A percentile compares a stretch with the other conserved stretches of the same genome.
Conservation (phyloP, 2,113 vertebrate species). For the Erinaceus europaeus region DNA sequence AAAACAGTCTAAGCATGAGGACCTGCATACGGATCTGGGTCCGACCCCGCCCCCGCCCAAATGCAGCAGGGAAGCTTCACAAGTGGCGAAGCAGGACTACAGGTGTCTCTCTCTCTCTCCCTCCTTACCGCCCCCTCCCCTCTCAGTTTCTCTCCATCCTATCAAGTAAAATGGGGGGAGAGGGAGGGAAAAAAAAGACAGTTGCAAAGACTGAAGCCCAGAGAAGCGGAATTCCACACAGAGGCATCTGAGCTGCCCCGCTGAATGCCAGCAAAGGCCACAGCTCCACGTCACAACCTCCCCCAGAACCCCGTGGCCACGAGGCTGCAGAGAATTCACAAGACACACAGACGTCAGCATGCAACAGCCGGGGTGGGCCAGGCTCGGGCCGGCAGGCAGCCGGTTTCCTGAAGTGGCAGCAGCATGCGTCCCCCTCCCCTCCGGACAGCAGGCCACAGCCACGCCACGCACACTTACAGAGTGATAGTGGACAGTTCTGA, state of each 20-base stretch:
- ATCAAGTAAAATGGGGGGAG: no score
- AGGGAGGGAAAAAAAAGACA: no score
- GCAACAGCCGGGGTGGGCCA: constrained; percentile 31
- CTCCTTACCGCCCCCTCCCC: no score
- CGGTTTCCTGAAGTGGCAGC: neutral
- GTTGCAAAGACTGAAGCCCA: neutral
- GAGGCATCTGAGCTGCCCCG: no score
- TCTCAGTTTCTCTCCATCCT: no score
- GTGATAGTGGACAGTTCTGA: constrained; percentile 99
- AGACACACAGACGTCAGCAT: constrained; percentile 43
- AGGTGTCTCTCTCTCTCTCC: no score
- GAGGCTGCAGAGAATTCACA: constrained; percentile 40
- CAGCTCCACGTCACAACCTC: neutral
- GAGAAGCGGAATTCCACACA: neutral
- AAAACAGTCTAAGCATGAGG: no score
- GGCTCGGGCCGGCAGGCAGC: neutral
- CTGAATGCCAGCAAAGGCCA: neutral
- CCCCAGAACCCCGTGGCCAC: neutral
- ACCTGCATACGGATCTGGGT: no score
- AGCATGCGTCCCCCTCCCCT: constrained; percentile 78
- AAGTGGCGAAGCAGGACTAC: no score
- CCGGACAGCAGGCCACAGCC: constrained; percentile 72
- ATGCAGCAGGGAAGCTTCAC: no score
- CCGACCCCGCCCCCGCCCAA: no score
- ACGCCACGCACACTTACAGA: constrained; percentile 95